Percentiles rank a stretch among this genome's conserved stretches.
phyloP scores from a whole-genome alignment of 2,888 invertebrate species.

The Xestia rhomboidea region DNA sequence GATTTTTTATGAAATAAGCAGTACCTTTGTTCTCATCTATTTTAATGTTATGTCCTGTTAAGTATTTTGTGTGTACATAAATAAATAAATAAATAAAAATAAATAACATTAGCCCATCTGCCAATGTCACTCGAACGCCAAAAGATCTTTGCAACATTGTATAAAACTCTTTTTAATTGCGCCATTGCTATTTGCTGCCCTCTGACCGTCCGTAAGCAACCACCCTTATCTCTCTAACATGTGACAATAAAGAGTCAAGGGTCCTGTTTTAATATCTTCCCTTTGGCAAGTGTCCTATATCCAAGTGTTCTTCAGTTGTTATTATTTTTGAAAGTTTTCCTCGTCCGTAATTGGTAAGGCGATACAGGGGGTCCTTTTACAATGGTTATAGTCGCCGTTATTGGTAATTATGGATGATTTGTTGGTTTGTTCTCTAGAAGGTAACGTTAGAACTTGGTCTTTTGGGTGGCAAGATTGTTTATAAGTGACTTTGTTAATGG shows the following conservation, averaged over 20 bases:
- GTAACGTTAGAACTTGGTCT: slow-evolving; percentile 33
- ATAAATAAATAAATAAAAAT: no score
- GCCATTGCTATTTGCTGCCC: background rate
- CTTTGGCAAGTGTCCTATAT: slow-evolving; percentile 55
- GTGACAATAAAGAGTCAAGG: slow-evolving; percentile 55
- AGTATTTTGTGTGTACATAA: no score
- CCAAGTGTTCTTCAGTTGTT: slow-evolving; percentile 55
- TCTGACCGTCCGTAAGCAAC: background rate
- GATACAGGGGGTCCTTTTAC: slow-evolving; percentile 48
- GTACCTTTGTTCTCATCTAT: no score
- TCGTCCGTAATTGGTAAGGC: slow-evolving; percentile 56
- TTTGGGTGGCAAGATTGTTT: slow-evolving; percentile 31
- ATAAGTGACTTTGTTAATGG: slow-evolving; percentile 17
- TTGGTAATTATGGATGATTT: slow-evolving; percentile 59
- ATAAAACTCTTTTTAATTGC: background rate
- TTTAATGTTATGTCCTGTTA: no score
- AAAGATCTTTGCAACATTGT: background rate
- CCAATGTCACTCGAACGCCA: background rate
- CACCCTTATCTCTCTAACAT: slow-evolving; percentile 39
- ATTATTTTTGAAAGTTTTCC: slow-evolving; percentile 61
- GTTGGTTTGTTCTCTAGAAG: slow-evolving; percentile 25
- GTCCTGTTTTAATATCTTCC: slow-evolving; percentile 61
- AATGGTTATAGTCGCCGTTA: slow-evolving; percentile 32
- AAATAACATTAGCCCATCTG: no score
- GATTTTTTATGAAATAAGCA: no score